Base-by-base conservation (phyloP, 2,797 vertebrate species). In the Catamblyrhynchus diadema region DNA sequence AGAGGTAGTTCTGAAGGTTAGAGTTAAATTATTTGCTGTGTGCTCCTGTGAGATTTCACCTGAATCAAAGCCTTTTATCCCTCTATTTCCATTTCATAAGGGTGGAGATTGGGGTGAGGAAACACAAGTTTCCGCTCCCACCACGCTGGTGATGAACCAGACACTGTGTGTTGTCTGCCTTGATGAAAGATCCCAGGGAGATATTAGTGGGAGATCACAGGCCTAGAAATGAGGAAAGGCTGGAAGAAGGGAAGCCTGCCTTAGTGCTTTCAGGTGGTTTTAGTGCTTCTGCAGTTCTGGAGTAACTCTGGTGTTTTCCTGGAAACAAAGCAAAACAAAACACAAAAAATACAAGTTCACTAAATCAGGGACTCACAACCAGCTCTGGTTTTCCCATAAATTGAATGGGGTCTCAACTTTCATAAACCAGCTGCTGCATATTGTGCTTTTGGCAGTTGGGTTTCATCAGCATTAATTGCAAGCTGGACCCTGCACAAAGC, bases 291-390 rank as follows among this genome's bases (percentile, higher is more conserved):
- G 1, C 41, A 82, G 74, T 91, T 94, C 60, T 95, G 91, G 71
- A 95, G 80, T 73, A 84, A 96, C 87, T 95, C 93, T 96, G 77
- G 85, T 91, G 64, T 96, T 95, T 97, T 97, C 93, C 90, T 95
- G 86, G 91, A 91, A 96, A 90, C 90, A 56, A 91, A 94, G 81
- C 75, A 94, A 90, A 95, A 95, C 71, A 81, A 93, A 96, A 65
- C 61, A 92, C 81, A 88, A 85, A 91, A 95, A 90, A 72, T 66
- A 39, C 62, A 80, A 96, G 64, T 74, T 95, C 87, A 66, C 84
- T 94, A 70, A 97, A 91, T 94, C 73, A 91, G 82, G 84, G 91
- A 33, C 82, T 96, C 82, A 21, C 44, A 70, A 96, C 82, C 64
- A 95, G 89, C 87, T 95, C 93, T 89, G 45, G 24, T 95, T 96